A percentile compares a stretch with the other conserved stretches of the same genome.
phyloP scores from a whole-genome alignment of 2,888 invertebrate genomes.

The Tanypteryx hageni region DNA sequence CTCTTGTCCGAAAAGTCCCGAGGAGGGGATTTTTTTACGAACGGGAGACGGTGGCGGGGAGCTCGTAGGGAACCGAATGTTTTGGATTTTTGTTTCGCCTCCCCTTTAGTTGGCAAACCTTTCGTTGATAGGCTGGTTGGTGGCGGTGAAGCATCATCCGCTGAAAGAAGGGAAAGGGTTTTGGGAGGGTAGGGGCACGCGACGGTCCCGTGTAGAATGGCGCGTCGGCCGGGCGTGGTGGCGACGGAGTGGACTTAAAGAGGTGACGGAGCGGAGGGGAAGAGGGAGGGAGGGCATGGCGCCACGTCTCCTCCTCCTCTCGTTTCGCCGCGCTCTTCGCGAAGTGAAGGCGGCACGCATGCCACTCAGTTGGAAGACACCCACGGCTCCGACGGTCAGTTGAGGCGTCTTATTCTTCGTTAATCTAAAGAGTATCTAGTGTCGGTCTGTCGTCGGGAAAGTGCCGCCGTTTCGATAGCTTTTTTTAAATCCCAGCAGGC shows the following conservation, averaged over 20 bases:
- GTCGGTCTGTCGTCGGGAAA: too few relatives aligned
- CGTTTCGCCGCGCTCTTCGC: neutral
- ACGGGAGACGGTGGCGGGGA: too few relatives aligned
- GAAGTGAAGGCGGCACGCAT: slow-evolving; percentile 1
- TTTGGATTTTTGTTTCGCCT: neutral
- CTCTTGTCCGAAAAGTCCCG: too few relatives aligned
- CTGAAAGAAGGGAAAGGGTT: neutral
- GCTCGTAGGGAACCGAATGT: neutral
- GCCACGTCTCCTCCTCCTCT: slow-evolving; percentile 65
- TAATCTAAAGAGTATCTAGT: neutral
- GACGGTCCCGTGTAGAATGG: neutral
- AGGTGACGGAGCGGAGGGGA: neutral
- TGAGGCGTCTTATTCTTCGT: neutral
- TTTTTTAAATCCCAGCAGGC: too few relatives aligned
- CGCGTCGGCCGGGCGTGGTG: neutral
- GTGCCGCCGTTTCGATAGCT: too few relatives aligned
- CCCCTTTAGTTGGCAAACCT: neutral
- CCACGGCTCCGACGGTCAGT: slow-evolving; percentile 52
- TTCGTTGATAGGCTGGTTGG: neutral
- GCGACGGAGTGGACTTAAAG: neutral
- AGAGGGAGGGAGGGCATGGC: slow-evolving; percentile 16
- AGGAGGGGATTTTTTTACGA: too few relatives aligned
- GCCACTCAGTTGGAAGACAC: slow-evolving; percentile 59
- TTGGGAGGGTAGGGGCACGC: neutral
- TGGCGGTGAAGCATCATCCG: neutral